Evolutionary conservation across 1,140 invertebrate species (phyloP), one percentile per base, ranked within the genome.

Genomic region (Pristionchus pacificus): DNA sequence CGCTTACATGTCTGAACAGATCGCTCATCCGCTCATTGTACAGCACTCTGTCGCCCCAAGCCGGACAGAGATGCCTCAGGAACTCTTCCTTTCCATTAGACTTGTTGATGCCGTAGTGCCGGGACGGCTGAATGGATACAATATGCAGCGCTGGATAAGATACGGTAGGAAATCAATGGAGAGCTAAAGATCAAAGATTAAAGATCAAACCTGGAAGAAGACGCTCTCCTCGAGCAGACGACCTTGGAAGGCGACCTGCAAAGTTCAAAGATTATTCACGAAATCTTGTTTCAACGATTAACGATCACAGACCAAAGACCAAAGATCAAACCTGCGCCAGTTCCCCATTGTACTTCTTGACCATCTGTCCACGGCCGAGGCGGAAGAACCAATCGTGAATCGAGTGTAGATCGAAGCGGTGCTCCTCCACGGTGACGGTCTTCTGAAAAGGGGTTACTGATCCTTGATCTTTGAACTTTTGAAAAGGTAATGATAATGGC

Each of bases 351-450:
- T 73, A 73, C 60, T 66, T 62, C 32, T 69, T 68, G 25, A 66
- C 71, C 71, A 73, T 73, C 60, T 73, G 71, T 10, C 71, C 71
- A 64, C 71, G 68, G 55, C 65, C 71, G 32, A 73, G 60, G n/a
- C 65, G 65, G 71, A 73, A 73, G 62, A 73, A 73, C 71, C 71
- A 68, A 57, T 72, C 71, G 29, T 68, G 66, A 29, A 73, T 73
- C 10, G 71, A 68, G 31, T 68, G 66, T 29, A 68, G 24, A 64
- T 68, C 71, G 30, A 73, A 73, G 30, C 71, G 71, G 57, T 33
- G 49, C 60, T 70, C 62, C 38, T 73, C 71, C 19, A 73, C 66
- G 31, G 71, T 73, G 19, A 49, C 38, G 38, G 38, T 49, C 38
- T 49, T 49, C 38, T 49, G 38, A 19, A 49, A 49, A 10, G 38